These are phyloP conservation scores for Notodromas monacha DNA, from an alignment of 2,888 invertebrate genomes.

Conservation along the genomic window DNA sequence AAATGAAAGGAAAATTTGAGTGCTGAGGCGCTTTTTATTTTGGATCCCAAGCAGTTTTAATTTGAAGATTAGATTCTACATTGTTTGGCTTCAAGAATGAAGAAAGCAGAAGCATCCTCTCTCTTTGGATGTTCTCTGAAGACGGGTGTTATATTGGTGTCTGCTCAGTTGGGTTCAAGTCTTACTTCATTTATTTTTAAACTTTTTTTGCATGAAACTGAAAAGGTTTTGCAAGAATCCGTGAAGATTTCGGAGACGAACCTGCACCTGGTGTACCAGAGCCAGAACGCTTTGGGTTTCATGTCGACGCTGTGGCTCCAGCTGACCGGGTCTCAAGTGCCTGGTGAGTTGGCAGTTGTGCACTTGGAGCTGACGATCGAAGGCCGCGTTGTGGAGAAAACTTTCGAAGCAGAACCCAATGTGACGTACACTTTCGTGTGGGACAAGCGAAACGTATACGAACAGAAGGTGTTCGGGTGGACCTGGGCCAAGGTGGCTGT, in stretches of 20 bases:
- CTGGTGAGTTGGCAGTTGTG: slow-evolving; percentile 45
- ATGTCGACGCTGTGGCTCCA: slow-evolving; percentile 68
- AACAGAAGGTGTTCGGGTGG: slow-evolving; percentile 19
- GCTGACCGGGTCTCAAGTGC: slow-evolving; percentile 50
- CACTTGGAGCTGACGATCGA: slow-evolving; percentile 73
- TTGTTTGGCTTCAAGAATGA: too few relatives aligned
- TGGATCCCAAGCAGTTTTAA: too few relatives aligned
- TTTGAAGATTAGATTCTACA: background rate
- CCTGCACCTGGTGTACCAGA: slow-evolving; percentile 80
- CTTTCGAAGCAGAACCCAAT: slow-evolving; percentile 78
- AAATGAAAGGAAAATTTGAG: too few relatives aligned
- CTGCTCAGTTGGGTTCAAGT: background rate
- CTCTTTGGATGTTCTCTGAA: too few relatives aligned
- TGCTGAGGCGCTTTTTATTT: too few relatives aligned
- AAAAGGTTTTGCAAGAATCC: slow-evolving; percentile 78
- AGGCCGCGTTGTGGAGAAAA: slow-evolving; percentile 65
- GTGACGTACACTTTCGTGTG: slow-evolving; percentile 91
- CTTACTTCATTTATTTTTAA: slow-evolving; percentile 7
- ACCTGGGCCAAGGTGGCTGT: slow-evolving; percentile 20
- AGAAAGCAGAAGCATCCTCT: too few relatives aligned
- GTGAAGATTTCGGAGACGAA: slow-evolving; percentile 75
- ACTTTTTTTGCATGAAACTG: too few relatives aligned
- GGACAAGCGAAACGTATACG: slow-evolving; percentile 24
- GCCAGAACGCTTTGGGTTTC: slow-evolving; percentile 70
- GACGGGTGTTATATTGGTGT: slow-evolving; percentile 4